These are phyloP conservation scores for Scleropages formosus DNA, from an alignment of 2,797 vertebrate species.

Conservation along the genomic window DNA sequence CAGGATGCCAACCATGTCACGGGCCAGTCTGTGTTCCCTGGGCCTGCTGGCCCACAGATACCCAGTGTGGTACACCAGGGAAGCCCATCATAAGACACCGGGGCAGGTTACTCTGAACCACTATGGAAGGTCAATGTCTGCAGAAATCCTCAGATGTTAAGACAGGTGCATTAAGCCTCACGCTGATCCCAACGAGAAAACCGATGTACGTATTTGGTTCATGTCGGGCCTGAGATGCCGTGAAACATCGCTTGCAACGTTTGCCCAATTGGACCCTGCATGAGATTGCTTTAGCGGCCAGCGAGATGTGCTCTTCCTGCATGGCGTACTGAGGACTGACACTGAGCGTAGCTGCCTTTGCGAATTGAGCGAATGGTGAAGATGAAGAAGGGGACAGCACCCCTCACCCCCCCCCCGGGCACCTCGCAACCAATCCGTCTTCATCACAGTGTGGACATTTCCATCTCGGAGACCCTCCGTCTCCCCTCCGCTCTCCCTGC, in stretches of 20 bases:
- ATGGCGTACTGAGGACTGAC: slow-evolving; percentile 27
- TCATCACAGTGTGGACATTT: slow-evolving; percentile 54
- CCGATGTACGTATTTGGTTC: no score
- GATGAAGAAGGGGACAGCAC: slow-evolving; percentile 27
- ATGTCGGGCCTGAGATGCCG: not conserved
- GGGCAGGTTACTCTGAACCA: not conserved
- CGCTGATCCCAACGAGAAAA: not conserved
- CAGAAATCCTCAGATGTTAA: not conserved
- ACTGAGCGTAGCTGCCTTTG: slow-evolving; percentile 42
- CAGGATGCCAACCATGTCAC: no score
- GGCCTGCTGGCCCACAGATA: no score
- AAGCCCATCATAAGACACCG: not conserved
- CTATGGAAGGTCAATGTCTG: not conserved
- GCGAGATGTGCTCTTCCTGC: no score
- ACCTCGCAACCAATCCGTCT: slow-evolving; percentile 45
- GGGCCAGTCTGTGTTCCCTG: no score
- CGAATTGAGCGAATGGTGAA: slow-evolving; percentile 5
- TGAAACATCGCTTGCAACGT: not conserved
- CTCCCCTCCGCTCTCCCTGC: slow-evolving; percentile 40
- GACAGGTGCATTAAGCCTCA: not conserved
- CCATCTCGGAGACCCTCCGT: slow-evolving; percentile 46
- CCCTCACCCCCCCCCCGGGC: slow-evolving; percentile 30
- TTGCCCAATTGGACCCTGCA: slow-evolving; percentile 35
- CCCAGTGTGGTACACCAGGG: no score
- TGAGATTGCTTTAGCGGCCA: slow-evolving; percentile 16